phyloP scores from a whole-genome alignment of 2,113 vertebrate genomes.

The Nothoprocta pentlandii region DNA sequence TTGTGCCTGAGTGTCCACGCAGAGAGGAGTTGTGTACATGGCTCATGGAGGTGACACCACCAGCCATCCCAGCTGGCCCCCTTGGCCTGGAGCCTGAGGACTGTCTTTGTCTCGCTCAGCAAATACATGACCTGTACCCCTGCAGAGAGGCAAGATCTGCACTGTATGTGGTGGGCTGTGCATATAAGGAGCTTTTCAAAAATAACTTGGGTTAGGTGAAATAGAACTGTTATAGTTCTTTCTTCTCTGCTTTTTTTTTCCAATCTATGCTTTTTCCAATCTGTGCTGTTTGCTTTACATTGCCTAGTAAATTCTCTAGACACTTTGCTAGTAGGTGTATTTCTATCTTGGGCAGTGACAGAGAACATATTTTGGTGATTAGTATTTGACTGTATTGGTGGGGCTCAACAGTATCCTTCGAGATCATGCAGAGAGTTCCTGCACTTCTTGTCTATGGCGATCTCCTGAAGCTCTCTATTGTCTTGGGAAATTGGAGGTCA shows the following conservation, averaged over 20 bases:
- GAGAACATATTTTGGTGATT: background rate
- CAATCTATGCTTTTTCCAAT: too few relatives aligned
- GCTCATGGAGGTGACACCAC: background rate
- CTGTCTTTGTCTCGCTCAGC: rapidly evolving
- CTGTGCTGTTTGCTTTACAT: background rate
- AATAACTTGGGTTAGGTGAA: background rate
- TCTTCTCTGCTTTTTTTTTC: background rate
- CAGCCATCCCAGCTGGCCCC: background rate
- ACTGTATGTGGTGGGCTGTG: background rate
- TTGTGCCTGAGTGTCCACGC: background rate
- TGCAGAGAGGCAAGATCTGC: background rate
- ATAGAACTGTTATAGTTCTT: background rate
- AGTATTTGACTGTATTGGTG: background rate
- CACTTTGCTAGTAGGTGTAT: background rate
- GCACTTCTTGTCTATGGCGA: background rate
- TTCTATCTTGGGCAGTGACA: background rate
- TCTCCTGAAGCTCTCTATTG: background rate
- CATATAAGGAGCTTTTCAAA: background rate
- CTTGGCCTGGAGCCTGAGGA: background rate
- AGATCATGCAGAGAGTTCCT: background rate
- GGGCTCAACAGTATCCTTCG: background rate
- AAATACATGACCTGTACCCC: background rate
- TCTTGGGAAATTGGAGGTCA: background rate
- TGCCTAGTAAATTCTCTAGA: background rate
- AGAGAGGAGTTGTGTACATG: background rate